phyloP scores from a whole-genome alignment of 2,113 vertebrate species.

The Ochotona curzoniae region DNA sequence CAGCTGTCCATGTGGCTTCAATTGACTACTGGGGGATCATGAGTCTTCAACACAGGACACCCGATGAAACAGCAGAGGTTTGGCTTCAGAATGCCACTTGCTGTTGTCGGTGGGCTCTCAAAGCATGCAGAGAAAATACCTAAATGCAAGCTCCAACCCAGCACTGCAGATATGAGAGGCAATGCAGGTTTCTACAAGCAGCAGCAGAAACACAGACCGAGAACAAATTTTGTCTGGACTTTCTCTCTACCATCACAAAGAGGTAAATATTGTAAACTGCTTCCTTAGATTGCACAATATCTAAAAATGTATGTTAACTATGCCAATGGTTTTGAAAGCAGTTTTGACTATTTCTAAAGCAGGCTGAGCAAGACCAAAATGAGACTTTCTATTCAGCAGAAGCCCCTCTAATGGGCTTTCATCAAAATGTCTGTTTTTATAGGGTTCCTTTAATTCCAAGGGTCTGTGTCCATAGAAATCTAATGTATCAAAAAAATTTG shows the following conservation, averaged over 20 bases:
- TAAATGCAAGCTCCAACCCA: conserved; percentile 28
- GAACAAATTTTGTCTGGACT: conserved; percentile 39
- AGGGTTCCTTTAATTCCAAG: conserved; percentile 13
- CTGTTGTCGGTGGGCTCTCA: not conserved
- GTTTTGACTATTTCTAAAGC: conserved; percentile 16
- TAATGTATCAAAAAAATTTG: conserved; percentile 21
- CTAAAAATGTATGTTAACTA: conserved; percentile 23
- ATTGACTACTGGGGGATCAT: not conserved
- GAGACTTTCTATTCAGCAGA: conserved; percentile 20
- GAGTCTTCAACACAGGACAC: conserved; percentile 8
- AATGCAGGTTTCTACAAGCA: not conserved
- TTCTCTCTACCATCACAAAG: conserved; percentile 25
- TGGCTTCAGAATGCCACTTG: not conserved
- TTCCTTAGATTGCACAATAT: conserved; percentile 38
- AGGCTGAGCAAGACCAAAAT: not conserved
- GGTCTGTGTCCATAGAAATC: not conserved
- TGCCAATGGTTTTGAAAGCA: not conserved
- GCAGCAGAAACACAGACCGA: conserved; percentile 2
- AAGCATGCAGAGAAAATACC: conserved; percentile 35
- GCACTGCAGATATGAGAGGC: conserved; percentile 44
- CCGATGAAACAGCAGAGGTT: not conserved
- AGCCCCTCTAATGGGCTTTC: not conserved
- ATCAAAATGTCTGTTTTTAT: conserved; percentile 33
- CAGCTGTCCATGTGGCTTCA: conserved; percentile 39
- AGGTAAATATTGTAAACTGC: conserved; percentile 22